A percentile compares a stretch with the other conserved stretches of the same genome.
Conservation (phyloP, 2,888 invertebrate species). For the Vannuccia rotundouncinata region DNA sequence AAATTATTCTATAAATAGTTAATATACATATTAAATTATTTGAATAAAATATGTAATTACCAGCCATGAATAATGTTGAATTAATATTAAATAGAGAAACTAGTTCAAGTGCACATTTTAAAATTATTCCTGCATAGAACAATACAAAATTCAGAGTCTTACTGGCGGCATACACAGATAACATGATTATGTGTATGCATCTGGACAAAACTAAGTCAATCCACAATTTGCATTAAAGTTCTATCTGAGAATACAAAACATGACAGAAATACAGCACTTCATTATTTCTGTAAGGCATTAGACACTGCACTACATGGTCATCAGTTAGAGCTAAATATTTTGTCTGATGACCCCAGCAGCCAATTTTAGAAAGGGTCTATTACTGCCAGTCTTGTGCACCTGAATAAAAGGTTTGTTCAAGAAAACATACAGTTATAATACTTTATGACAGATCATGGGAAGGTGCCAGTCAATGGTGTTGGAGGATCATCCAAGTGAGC, state of each 20-base stretch:
- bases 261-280: neutral
- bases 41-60: no score
- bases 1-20: no score
- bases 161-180: slow-evolving; percentile 22
- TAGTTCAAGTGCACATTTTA: no score
- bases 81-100: no score
- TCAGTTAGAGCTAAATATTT: no score
- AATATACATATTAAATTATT: no score
- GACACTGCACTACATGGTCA: neutral
- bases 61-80: no score
- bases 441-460: neutral
- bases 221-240: neutral
- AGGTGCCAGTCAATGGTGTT: neutral
- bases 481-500: neutral
- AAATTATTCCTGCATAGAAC: neutral
- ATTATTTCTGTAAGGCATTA: neutral
- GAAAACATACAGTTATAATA: no score
- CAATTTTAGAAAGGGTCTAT: slow-evolving; percentile 1
- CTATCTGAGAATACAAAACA: neutral
- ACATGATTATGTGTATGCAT: neutral
- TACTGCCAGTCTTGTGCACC: neutral
- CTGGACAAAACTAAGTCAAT: neutral
- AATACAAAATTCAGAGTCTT: neutral
- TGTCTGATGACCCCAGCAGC: slow-evolving; percentile 7
- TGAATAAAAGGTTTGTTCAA: neutral